Evolutionary conservation across 1,140 invertebrate genomes (phyloP), one percentile per base, ranked within the genome.

Genomic region (Drosophila busckii): DNA sequence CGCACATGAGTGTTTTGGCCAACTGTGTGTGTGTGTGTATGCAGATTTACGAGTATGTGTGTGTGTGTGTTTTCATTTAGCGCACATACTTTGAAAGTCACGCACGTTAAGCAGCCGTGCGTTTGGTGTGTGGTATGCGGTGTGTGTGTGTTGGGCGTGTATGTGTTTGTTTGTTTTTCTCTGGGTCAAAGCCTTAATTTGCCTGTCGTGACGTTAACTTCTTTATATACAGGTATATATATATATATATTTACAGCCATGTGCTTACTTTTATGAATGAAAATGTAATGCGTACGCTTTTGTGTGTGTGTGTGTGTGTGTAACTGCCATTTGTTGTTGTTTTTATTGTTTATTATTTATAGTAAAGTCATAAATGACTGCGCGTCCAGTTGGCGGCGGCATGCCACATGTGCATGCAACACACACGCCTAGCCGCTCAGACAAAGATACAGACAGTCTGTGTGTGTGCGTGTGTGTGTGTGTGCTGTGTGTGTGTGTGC

Each of bases 101-200:
- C 75, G 75, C 75, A 82, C 75, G 66, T 75, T 61, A 44, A 23
- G 46, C 20, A 16, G 1, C 37, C 2, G 31, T 20, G 29, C 3
- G 10, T 49, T 26, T 40, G 19, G 34, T 50, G 49, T 23, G 23
- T 12, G 38, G 15, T 38, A 15, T 41, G 26, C 31, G 20, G 40
- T 20, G 22, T 23, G 44, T 26, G 29, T 17, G 29, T 26, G 23
- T 16, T 23, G 53, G 9, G 44, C 12, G 28, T 8, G 19, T 46
- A 25, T 38, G 37, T 67, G 46, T 59, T 75, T 76, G 64, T 82
- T 82, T 73, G 55, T 58, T 75, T 82, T 75, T 82, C 75, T 80
- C 76, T 82, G 83, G 75, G 75, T 82, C 75, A 82, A 82, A 82
- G 76, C 76, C 75, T 83, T 80, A 80, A 80, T 80, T 80, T 80